Percentiles rank a stretch among this genome's conserved stretches.
These are phyloP conservation scores for Caenorhabditis brenneri DNA, from an alignment of 1,140 invertebrate genomes.

Conservation along the genomic window DNA sequence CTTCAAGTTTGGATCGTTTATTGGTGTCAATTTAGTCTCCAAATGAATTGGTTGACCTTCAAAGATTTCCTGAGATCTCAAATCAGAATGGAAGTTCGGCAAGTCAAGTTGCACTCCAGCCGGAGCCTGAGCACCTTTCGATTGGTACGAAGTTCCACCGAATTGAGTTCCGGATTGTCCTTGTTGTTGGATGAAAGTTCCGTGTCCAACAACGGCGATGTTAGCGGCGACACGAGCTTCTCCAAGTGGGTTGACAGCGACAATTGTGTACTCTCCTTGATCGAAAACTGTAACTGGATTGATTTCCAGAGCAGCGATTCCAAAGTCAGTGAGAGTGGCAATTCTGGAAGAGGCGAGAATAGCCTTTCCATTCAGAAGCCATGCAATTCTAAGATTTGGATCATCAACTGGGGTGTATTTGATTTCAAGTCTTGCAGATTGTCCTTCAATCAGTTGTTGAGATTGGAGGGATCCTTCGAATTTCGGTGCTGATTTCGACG, in stretches of 20 bases:
- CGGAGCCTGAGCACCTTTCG: slow-evolving; percentile 44
- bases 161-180: neutral
- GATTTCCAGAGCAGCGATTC: slow-evolving; percentile 72
- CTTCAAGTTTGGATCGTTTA: slow-evolving; percentile 88
- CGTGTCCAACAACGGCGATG: slow-evolving; percentile 84
- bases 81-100: slow-evolving; percentile 67
- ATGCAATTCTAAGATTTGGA: slow-evolving; percentile 87
- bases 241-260: slow-evolving; percentile 88
- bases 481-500: slow-evolving; percentile 86
- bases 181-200: slow-evolving; percentile 20
- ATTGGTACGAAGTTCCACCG: slow-evolving; percentile 45
- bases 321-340: slow-evolving; percentile 92
- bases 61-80: slow-evolving; percentile 70
- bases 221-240: slow-evolving; percentile 89
- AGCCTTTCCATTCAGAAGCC: slow-evolving; percentile 88
- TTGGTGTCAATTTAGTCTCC: slow-evolving; percentile 91
- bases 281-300: slow-evolving; percentile 69
- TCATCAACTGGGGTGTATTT: slow-evolving; percentile 94
- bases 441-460: slow-evolving; percentile 72
- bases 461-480: slow-evolving; percentile 82
- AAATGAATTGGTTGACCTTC: slow-evolving; percentile 93
- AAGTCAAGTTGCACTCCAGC: slow-evolving; percentile 55
- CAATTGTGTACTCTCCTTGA: slow-evolving; percentile 86
- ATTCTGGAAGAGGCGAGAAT: slow-evolving; percentile 84
- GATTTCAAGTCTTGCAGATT: slow-evolving; percentile 94